Evolutionary conservation across 2,797 vertebrate species (phyloP), one percentile per base, ranked within the genome.

Genomic region (Falco columbarius): DNA sequence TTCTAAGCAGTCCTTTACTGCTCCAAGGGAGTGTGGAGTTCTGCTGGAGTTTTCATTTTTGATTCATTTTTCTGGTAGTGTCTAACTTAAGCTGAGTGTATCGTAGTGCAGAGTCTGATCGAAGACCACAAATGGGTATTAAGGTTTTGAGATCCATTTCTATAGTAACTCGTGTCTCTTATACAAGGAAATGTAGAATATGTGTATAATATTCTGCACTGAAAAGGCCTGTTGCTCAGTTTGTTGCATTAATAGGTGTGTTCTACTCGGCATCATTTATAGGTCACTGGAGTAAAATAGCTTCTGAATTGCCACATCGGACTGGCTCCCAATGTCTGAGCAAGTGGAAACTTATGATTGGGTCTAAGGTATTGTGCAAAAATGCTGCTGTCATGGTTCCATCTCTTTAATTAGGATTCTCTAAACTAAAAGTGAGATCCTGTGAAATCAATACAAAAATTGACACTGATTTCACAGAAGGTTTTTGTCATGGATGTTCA

Each of bases 211-310:
- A 14, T 27, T 72, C 42, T 89, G 65, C 46, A 22, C 36, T 72
- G 80, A 47, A 51, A 56, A 81, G 46, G 21, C 26, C 63, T 58
- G 8, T 49, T 7, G 8, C 34, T 81, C 24, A 11, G 6, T 46
- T 30, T 73, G 49, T 58, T 81, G 61, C 14, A 12, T 47, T 66
- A 56, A 63, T 18, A 14, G 32, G 15, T 44, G 1, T 17, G 26
- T 29, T 67, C 58, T 91, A 10, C 46, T 86, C 63, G 73, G 42
- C 65, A 32, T 77, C 42, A 70, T 58, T 63, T 92, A 30, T 88
- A 99, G 99, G 99, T 83, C 99, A 97, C 89, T 99, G 99, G 99
- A 86, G 98, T 6, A 99, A 98, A 96, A 99, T 99, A 3, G 98
- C 99, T 8, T 97, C 98, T 0, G 99, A 99, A 54, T 93, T 99